phyloP scores from a whole-genome alignment of 2,888 invertebrate genomes.

The Lymantria monacha region DNA sequence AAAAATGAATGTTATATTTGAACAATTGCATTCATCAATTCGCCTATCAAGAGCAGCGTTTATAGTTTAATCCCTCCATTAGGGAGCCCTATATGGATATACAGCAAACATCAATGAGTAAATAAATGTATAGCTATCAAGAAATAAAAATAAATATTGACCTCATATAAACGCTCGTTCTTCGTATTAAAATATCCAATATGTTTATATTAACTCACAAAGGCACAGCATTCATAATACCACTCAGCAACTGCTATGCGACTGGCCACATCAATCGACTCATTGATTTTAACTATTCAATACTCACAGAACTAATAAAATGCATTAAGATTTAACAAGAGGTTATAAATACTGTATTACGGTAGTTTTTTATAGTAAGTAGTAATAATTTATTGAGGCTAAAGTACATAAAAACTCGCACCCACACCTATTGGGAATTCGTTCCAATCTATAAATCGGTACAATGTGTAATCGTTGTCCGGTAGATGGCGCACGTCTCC shows the following conservation, averaged over 20 bases:
- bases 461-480: too few relatives aligned
- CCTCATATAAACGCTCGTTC: not conserved
- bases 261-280: slow-evolving; percentile 19
- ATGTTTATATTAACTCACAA: slow-evolving; percentile 14
- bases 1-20: too few relatives aligned
- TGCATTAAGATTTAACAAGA: slow-evolving; percentile 14
- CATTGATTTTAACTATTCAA: slow-evolving; percentile 23
- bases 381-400: too few relatives aligned
- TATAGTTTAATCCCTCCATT: too few relatives aligned
- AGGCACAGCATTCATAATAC: slow-evolving; percentile 14
- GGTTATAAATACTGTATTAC: slow-evolving; percentile 4
- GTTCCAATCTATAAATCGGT: too few relatives aligned
- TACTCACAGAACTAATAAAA: slow-evolving; percentile 18
- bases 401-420: too few relatives aligned
- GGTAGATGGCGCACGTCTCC: too few relatives aligned
- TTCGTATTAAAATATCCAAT: not conserved
- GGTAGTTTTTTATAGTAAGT: not conserved
- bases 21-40: too few relatives aligned
- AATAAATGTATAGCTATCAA: not conserved
- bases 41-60: too few relatives aligned
- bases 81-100: too few relatives aligned
- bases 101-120: too few relatives aligned
- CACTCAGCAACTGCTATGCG: slow-evolving; percentile 10
- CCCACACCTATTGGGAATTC: too few relatives aligned
- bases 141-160: not conserved